A percentile compares a stretch with the other conserved stretches of the same genome.
Conservation (phyloP, 1,140 invertebrate species). For the Apocrypta bakeri region DNA sequence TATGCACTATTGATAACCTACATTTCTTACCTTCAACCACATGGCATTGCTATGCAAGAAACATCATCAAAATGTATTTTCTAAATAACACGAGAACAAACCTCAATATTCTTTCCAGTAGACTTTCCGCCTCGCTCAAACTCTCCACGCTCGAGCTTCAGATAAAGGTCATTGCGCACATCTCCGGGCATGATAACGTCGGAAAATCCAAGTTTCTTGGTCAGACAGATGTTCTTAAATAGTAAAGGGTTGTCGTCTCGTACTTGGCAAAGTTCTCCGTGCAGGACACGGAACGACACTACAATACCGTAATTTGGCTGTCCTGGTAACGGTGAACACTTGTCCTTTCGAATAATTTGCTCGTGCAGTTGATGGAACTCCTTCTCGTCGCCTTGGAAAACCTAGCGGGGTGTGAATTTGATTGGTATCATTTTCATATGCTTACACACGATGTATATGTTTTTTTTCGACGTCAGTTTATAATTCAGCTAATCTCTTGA, state of each 20-base stretch:
- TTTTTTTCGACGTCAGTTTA: no score
- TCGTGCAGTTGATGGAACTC: constrained; percentile 93
- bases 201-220: constrained; percentile 92
- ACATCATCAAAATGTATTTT: no score
- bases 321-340: constrained; percentile 86
- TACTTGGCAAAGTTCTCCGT: constrained; percentile 84
- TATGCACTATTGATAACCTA: no score
- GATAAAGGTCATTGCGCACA: constrained; percentile 95
- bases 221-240: constrained; percentile 89
- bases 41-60: no score
- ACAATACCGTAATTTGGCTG: constrained; percentile 79
- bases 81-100: constrained; percentile 41
- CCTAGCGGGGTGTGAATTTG: constrained; percentile 68
- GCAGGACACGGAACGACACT: constrained; percentile 82
- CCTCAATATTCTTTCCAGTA: constrained; percentile 95
- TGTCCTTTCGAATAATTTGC: constrained; percentile 88
- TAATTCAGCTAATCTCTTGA: no score
- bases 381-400: constrained; percentile 92
- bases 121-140: constrained; percentile 97
- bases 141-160: constrained; percentile 89
- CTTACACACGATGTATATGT: no score
- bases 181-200: constrained; percentile 97
- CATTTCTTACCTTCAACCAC: no score
- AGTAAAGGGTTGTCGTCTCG: constrained; percentile 85
- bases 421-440: no score